These are phyloP conservation scores for Dermatemys mawii DNA, from an alignment of 2,113 vertebrate genomes.

Conservation along the genomic window DNA sequence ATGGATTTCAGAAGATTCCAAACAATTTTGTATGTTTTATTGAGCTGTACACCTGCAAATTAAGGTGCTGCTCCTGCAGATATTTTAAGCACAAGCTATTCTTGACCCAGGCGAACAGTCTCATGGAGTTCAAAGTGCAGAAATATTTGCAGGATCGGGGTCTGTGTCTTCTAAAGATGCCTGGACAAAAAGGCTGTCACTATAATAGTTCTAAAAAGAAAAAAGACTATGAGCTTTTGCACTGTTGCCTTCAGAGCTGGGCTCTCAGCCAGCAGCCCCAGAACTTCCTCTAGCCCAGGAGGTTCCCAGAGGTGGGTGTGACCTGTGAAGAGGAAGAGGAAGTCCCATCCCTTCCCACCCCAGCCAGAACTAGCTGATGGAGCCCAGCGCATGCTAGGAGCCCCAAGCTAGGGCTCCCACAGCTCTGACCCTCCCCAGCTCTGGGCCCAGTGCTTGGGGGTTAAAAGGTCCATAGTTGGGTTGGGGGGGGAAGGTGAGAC, in stretches of 20 bases:
- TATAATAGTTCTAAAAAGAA: not conserved
- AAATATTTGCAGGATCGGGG: not conserved
- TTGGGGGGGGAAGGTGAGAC: too few relatives aligned
- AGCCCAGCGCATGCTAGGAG: too few relatives aligned
- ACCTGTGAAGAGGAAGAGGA: too few relatives aligned
- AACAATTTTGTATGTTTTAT: not conserved
- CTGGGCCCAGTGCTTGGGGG: too few relatives aligned
- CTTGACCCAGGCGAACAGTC: not conserved
- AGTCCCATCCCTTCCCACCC: too few relatives aligned
- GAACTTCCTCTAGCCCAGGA: too few relatives aligned
- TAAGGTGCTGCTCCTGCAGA: not conserved
- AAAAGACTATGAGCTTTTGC: not conserved
- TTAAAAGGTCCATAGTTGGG: too few relatives aligned
- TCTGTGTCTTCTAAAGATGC: not conserved
- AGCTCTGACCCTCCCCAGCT: too few relatives aligned
- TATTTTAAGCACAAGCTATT: not conserved
- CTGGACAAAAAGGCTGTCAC: constrained; percentile 21
- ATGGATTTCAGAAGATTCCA: not conserved
- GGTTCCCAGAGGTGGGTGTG: too few relatives aligned
- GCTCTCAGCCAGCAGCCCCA: too few relatives aligned
- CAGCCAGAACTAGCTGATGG: too few relatives aligned
- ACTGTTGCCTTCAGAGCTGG: not conserved
- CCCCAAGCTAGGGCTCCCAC: too few relatives aligned
- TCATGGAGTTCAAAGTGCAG: not conserved
- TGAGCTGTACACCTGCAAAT: not conserved